phyloP scores from a whole-genome alignment of 2,797 vertebrate genomes.

The Cichlasoma orientale region DNA sequence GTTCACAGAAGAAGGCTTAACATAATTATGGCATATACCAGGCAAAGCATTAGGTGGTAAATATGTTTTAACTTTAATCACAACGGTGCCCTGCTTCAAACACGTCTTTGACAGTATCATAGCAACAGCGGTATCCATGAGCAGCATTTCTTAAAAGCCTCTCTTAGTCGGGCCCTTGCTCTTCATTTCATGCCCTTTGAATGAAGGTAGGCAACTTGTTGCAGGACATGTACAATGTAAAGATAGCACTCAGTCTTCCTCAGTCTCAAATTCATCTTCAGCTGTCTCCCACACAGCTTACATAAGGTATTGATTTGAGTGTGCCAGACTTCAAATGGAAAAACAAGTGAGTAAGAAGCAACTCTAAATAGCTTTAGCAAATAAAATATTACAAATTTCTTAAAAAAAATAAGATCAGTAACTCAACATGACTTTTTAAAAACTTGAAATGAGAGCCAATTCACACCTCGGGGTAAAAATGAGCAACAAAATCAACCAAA shows the following conservation, averaged over 20 bases:
- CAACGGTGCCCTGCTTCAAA: slow-evolving; percentile 52
- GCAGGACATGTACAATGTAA: slow-evolving; percentile 59
- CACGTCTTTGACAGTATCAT: slow-evolving; percentile 60
- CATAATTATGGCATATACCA: slow-evolving; percentile 19
- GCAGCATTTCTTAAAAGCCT: slow-evolving; percentile 45
- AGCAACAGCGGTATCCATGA: slow-evolving; percentile 65
- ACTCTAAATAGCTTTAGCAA: slow-evolving; percentile 38
- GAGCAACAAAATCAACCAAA: neutral
- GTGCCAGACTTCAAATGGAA: slow-evolving; percentile 60
- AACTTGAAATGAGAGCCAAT: neutral
- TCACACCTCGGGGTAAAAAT: neutral
- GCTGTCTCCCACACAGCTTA: slow-evolving; percentile 73
- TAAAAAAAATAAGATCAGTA: neutral
- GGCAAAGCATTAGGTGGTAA: slow-evolving; percentile 47
- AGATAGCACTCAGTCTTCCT: slow-evolving; percentile 57
- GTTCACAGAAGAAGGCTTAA: slow-evolving; percentile 37
- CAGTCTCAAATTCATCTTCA: slow-evolving; percentile 59
- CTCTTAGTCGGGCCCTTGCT: slow-evolving; percentile 40
- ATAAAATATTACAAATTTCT: slow-evolving; percentile 28
- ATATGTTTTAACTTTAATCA: slow-evolving; percentile 59
- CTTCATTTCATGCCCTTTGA: slow-evolving; percentile 46
- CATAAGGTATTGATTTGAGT: slow-evolving; percentile 70
- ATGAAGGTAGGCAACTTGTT: slow-evolving; percentile 62
- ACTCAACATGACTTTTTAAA: neutral
- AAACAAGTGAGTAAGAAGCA: slow-evolving; percentile 52